Evolutionary conservation across 2,113 vertebrate genomes (phyloP).

Genomic region (Prolemur simus): DNA sequence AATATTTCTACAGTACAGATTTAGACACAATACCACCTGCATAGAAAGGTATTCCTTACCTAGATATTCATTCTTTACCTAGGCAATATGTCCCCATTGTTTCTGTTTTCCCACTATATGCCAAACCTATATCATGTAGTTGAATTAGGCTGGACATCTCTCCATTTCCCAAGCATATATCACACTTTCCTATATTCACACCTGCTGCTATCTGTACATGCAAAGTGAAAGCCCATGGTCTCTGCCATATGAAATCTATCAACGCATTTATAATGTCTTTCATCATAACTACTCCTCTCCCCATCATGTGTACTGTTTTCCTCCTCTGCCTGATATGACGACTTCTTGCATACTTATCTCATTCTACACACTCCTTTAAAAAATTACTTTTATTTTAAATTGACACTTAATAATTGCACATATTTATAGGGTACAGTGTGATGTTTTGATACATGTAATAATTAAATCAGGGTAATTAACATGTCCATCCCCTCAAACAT

Average conservation of each 20-base stretch:
- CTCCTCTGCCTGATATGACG: neutral
- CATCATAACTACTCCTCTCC: neutral
- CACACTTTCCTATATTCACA: neutral
- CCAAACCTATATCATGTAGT: neutral
- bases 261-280: neutral
- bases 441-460: neutral
- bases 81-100: neutral
- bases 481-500: neutral
- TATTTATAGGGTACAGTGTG: neutral
- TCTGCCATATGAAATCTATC: neutral
- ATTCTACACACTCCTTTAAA: neutral
- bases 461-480: neutral
- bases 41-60: neutral
- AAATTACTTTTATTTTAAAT: neutral
- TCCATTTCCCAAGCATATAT: neutral
- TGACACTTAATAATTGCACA: neutral
- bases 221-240: neutral
- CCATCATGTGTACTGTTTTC: neutral
- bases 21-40: neutral
- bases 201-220: neutral
- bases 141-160: neutral
- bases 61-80: neutral
- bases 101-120: neutral
- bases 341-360: neutral
- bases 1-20: slow-evolving; percentile 1